These are phyloP conservation scores for Plebejus argus DNA, from an alignment of 2,888 invertebrate genomes.

Conservation along the genomic window DNA sequence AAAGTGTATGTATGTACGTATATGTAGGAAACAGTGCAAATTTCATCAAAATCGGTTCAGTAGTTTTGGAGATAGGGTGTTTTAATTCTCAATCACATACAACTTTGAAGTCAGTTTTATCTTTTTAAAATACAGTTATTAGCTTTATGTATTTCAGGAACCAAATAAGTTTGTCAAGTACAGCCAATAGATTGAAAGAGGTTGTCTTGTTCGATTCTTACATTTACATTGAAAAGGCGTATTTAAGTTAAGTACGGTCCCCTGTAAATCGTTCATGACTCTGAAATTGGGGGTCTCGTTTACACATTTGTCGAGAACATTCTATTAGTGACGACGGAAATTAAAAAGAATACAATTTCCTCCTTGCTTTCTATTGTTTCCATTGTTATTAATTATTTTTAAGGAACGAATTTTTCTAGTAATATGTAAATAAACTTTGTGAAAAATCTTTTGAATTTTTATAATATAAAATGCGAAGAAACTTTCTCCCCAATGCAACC, in stretches of 20 bases:
- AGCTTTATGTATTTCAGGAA: neutral
- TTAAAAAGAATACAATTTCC: conserved; percentile 22
- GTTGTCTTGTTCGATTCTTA: neutral
- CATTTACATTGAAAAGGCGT: conserved; percentile 19
- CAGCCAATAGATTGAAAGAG: neutral
- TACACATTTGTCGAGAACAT: conserved; percentile 52
- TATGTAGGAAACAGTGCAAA: too few relatives aligned
- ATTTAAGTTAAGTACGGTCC: conserved; percentile 22
- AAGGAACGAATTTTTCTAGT: neutral
- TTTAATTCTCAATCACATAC: too few relatives aligned
- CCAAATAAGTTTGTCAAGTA: neutral
- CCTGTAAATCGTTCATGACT: conserved; percentile 52
- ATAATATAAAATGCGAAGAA: too few relatives aligned
- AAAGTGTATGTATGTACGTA: too few relatives aligned
- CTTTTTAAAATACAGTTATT: too few relatives aligned
- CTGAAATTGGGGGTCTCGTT: conserved; percentile 65
- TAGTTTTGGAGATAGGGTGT: too few relatives aligned
- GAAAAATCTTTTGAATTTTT: too few relatives aligned
- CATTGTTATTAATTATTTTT: neutral
- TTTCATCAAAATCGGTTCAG: too few relatives aligned
- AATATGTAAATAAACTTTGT: too few relatives aligned
- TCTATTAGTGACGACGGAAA: conserved; percentile 33
- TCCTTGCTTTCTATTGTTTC: neutral
- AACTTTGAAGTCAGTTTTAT: too few relatives aligned
- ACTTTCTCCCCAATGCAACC: too few relatives aligned